A percentile compares a stretch with the other conserved stretches of the same genome.
These are phyloP conservation scores for Cairina moschata DNA, from an alignment of 2,113 vertebrate species.

Conservation along the genomic window DNA sequence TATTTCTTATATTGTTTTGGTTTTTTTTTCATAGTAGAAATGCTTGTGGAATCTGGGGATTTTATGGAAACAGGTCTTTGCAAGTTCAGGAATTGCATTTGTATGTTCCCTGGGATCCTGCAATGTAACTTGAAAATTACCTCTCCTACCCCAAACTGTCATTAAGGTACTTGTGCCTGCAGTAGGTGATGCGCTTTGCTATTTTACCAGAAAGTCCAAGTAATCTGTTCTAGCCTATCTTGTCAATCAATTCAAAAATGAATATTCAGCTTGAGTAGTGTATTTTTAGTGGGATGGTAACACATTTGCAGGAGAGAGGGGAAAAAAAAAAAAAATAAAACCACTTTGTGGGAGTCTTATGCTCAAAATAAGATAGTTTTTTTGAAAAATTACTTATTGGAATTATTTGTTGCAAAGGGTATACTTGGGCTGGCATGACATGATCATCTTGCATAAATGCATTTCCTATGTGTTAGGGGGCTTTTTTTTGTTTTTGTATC, in stretches of 20 bases:
- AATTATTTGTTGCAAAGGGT: not conserved
- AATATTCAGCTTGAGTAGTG: not conserved
- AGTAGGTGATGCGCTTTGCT: not conserved
- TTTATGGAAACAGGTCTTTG: not conserved
- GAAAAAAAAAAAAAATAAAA: not conserved
- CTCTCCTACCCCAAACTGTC: not conserved
- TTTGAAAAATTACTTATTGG: fast-evolving
- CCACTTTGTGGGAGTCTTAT: not conserved
- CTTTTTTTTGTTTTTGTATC: not conserved
- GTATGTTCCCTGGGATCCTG: not conserved
- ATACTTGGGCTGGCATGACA: not conserved
- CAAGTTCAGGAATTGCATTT: not conserved
- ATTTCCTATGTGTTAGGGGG: not conserved
- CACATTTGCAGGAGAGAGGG: not conserved
- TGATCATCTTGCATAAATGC: not conserved
- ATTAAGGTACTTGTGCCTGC: not conserved
- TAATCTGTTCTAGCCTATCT: not conserved
- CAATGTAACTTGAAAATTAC: not conserved
- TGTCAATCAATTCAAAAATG: not conserved
- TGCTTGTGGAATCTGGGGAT: not conserved
- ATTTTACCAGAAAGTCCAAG: not conserved
- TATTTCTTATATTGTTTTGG: not conserved
- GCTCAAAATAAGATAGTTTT: no score
- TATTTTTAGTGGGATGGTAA: not conserved
- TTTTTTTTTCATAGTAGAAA: no score